Base-by-base conservation (phyloP, 2,888 invertebrate species). In the Clostera curtula region DNA sequence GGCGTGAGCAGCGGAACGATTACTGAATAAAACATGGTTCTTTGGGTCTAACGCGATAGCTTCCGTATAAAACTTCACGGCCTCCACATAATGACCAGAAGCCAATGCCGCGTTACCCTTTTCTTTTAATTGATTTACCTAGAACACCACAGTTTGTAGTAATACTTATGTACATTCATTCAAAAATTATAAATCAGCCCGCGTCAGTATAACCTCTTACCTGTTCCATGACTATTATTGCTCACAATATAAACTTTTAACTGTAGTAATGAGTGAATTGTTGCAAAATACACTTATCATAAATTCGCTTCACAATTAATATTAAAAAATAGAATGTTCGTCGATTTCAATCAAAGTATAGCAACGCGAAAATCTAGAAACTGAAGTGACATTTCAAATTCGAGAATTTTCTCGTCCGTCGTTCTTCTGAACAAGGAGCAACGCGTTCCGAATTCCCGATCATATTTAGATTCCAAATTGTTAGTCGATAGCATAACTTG, bases 11-110 rank as follows among this genome's bases (percentile, higher is more conserved):
- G 96, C 96, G 1, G 96, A 96, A 29, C 97, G 88, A 73, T 97
- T 97, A 51, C 96, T 96, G 58, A 86, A 96, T 12, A 97, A 84
- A 59, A 97, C 95, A 85, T 96, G 93, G 82, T 96, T 96, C 17
- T 85, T 87, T 0, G 85, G 83, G 62, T 96, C 96, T 34, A 95
- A 66, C 7, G 83, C 75, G 39, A 97, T 94, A 3, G 94, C 97
- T 54, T 93, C 88, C 2, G 93, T 88, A 61, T 97, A 97, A 49
- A 74, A 87, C 40, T 89, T 86, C 26, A 96, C 85, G 0, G 97
- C 96, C 43, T 93, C 93, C 5, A 90, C 88, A 42, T 88, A 90
- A 31, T 93, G 90, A 25, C 91, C 91, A 7, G 88, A 88, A 37
- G 91, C 86, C 48, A 97, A 80, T 10, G 95, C 95, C 14, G 89